phyloP scores from a whole-genome alignment of 1,140 invertebrate genomes.

The Drosophila murphyi region DNA sequence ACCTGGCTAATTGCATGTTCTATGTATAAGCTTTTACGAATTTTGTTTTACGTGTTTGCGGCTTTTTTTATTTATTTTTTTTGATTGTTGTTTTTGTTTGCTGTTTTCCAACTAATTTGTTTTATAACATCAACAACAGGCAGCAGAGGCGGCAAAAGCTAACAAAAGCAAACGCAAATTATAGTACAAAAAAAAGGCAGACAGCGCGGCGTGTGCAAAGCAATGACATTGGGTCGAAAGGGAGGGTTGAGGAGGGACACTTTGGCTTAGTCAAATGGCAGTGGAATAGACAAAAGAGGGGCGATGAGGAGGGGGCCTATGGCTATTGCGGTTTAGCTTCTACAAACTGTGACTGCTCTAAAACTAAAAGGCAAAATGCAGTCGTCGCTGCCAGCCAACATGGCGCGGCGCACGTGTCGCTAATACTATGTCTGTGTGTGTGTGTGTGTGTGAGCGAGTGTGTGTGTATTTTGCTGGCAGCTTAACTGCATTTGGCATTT shows the following conservation, averaged over 20 bases:
- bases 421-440: slow-evolving; percentile 19
- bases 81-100: slow-evolving; percentile 44
- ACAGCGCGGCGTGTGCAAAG: slow-evolving; percentile 74
- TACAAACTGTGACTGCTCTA: slow-evolving; percentile 34
- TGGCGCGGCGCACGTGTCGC: slow-evolving; percentile 73
- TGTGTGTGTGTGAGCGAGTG: slow-evolving; percentile 21
- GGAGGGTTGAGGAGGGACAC: not conserved
- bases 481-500: slow-evolving; percentile 56
- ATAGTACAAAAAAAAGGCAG: slow-evolving; percentile 71
- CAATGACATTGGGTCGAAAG: slow-evolving; percentile 40
- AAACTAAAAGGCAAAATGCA: slow-evolving; percentile 40
- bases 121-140: slow-evolving; percentile 72
- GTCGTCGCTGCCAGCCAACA: slow-evolving; percentile 71
- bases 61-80: slow-evolving; percentile 32
- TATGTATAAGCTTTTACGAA: slow-evolving; percentile 65
- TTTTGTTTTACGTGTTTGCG: slow-evolving; percentile 41
- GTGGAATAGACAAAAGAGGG: slow-evolving; percentile 1
- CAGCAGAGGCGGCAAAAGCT: slow-evolving; percentile 34
- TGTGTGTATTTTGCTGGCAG: slow-evolving; percentile 17
- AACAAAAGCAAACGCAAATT: slow-evolving; percentile 69
- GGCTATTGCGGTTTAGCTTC: slow-evolving; percentile 72
- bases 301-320: not conserved
- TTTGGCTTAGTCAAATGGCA: slow-evolving; percentile 40
- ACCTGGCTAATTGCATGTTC: slow-evolving; percentile 73
- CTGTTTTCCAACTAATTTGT: slow-evolving; percentile 75